phyloP scores from a whole-genome alignment of 2,888 invertebrate genomes.

The Papilio protenor region DNA sequence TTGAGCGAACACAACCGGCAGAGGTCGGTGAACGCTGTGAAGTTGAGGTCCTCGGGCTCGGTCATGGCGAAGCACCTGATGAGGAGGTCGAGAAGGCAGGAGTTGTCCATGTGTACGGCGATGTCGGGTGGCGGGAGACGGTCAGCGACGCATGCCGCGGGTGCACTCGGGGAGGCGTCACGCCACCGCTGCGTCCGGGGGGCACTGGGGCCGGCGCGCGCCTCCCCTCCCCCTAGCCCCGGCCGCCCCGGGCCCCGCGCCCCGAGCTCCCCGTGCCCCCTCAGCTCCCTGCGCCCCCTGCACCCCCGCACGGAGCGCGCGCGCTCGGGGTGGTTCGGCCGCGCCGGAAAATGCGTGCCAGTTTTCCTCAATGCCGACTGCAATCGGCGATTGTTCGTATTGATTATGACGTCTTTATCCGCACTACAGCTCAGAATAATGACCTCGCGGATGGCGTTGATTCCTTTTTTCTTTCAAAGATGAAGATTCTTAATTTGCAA shows the following conservation, averaged over 20 bases:
- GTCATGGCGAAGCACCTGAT: constrained; percentile 85
- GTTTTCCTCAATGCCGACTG: constrained; percentile 74
- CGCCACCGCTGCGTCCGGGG: constrained; percentile 82
- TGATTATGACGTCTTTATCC: constrained; percentile 61
- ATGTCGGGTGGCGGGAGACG: constrained; percentile 79
- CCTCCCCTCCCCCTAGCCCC: constrained; percentile 57
- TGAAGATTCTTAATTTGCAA: background rate
- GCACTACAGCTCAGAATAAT: constrained; percentile 44
- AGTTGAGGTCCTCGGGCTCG: constrained; percentile 88
- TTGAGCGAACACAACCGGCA: constrained; percentile 89
- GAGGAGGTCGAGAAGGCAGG: constrained; percentile 85
- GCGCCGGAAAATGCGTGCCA: constrained; percentile 76
- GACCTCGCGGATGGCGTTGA: constrained; percentile 30
- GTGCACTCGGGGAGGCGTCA: constrained; percentile 80
- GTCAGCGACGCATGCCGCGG: constrained; percentile 79
- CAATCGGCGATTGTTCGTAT: constrained; percentile 65
- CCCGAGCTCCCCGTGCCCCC: constrained; percentile 52
- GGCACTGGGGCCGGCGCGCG: constrained; percentile 72
- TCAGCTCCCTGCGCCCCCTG: constrained; percentile 50
- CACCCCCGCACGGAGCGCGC: constrained; percentile 53
- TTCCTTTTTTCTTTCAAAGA: background rate
- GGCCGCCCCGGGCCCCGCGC: constrained; percentile 55
- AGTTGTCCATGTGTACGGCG: constrained; percentile 84
- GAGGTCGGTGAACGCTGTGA: constrained; percentile 87
- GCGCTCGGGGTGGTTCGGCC: constrained; percentile 62